phyloP scores from a whole-genome alignment of 2,113 vertebrate genomes.

The Columba janthina region DNA sequence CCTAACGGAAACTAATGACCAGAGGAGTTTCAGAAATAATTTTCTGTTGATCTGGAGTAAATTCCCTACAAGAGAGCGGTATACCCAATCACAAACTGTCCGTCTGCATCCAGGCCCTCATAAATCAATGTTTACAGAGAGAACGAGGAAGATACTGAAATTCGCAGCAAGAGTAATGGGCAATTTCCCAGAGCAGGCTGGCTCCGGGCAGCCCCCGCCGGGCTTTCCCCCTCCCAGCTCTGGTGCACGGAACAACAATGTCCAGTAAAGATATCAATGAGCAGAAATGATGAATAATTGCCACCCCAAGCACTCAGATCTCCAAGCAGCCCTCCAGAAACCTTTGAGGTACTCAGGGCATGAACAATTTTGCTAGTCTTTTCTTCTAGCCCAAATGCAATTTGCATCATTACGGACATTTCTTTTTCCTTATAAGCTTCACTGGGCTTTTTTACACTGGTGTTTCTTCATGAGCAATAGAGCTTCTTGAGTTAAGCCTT shows the following conservation, averaged over 20 bases:
- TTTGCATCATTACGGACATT: neutral
- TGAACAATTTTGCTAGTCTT: neutral
- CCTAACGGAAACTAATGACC: slow-evolving; percentile 79
- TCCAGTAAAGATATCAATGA: neutral
- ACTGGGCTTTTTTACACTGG: neutral
- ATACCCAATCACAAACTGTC: slow-evolving; percentile 83
- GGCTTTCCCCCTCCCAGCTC: neutral
- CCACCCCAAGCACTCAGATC: neutral
- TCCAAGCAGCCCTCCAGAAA: neutral
- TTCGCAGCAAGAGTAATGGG: slow-evolving; percentile 55
- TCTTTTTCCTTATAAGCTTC: neutral
- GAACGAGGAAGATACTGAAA: slow-evolving; percentile 64
- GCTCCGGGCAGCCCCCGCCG: neutral
- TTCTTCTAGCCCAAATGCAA: neutral
- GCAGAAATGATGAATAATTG: slow-evolving; percentile 23
- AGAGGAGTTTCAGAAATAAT: slow-evolving; percentile 78
- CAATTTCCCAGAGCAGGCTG: slow-evolving; percentile 51
- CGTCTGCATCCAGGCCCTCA: slow-evolving; percentile 75
- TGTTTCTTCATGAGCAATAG: neutral
- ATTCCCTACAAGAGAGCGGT: slow-evolving; percentile 76
- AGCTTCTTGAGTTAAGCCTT: neutral
- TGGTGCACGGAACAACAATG: neutral
- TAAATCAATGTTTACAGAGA: slow-evolving; percentile 80
- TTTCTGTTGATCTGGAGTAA: slow-evolving; percentile 82
- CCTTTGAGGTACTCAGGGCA: neutral